phyloP scores from a whole-genome alignment of 30 jellyfish, hydroid and myxozoan species.

The Rhopilema esculentum region DNA sequence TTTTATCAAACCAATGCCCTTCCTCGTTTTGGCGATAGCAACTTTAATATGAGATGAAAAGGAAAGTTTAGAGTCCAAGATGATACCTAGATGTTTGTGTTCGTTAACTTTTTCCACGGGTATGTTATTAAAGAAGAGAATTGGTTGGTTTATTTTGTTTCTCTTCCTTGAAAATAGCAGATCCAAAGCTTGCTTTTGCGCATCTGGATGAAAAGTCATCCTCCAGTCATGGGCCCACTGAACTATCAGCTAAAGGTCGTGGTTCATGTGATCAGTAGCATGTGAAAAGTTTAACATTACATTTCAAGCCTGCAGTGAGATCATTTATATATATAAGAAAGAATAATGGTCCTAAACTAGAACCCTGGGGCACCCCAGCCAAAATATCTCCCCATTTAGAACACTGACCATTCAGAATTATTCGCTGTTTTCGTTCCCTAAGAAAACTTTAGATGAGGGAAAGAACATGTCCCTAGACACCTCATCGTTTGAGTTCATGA shows the following conservation, averaged over 20 bases:
- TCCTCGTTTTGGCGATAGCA: no score
- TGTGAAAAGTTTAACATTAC: slow-evolving; percentile 63
- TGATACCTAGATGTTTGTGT: no score
- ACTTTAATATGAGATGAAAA: no score
- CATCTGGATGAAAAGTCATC: slow-evolving; percentile 22
- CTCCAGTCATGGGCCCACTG: slow-evolving; percentile 62
- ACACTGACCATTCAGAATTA: slow-evolving; percentile 41
- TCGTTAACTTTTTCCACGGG: slow-evolving; percentile 1
- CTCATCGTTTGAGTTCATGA: slow-evolving; percentile 29
- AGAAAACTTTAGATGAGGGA: slow-evolving; percentile 19
- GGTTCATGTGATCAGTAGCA: slow-evolving; percentile 50
- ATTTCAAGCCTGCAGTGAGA: slow-evolving; percentile 36
- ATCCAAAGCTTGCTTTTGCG: slow-evolving; percentile 6
- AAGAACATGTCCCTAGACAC: slow-evolving; percentile 29
- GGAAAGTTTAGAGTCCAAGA: no score
- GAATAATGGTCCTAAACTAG: slow-evolving; percentile 46
- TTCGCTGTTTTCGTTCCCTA: slow-evolving; percentile 30
- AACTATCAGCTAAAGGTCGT: slow-evolving; percentile 34
- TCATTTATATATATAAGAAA: no score
- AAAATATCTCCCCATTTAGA: slow-evolving; percentile 55
- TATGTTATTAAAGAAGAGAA: neutral
- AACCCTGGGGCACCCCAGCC: slow-evolving; percentile 64
- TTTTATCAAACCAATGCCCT: no score
- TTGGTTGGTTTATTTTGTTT: neutral
- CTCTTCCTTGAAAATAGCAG: neutral